A percentile compares a stretch with the other conserved stretches of the same genome.
These are phyloP conservation scores for Orchestia grillus DNA, from an alignment of 1,140 invertebrate species.

Conservation along the genomic window DNA sequence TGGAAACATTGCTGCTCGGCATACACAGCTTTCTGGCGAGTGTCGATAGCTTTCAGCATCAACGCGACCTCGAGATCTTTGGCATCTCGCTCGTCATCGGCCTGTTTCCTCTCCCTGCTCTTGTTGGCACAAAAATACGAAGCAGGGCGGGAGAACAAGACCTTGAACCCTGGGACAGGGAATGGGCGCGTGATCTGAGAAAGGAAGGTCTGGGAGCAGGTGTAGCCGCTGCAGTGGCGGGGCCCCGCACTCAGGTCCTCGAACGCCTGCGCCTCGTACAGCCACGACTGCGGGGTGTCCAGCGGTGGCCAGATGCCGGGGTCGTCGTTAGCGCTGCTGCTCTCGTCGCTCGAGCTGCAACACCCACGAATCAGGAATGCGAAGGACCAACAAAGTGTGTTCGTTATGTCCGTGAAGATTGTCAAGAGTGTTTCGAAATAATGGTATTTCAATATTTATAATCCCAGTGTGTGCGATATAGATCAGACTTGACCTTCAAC, in stretches of 20 bases:
- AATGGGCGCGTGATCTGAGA: background rate
- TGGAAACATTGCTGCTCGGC: background rate
- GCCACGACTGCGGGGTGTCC: background rate
- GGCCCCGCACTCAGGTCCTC: background rate
- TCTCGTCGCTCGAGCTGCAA: constrained; percentile 26
- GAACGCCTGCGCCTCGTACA: background rate
- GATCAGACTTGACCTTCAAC: too few relatives aligned
- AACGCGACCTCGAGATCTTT: background rate
- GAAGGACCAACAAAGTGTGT: background rate
- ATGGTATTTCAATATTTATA: too few relatives aligned
- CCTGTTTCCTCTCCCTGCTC: background rate
- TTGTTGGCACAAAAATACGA: background rate
- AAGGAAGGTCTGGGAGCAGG: background rate
- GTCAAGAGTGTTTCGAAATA: too few relatives aligned
- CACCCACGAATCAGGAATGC: background rate
- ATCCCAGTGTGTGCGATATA: too few relatives aligned
- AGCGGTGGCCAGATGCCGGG: background rate
- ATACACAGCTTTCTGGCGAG: background rate
- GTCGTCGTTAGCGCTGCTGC: constrained; percentile 29
- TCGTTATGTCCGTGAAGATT: too few relatives aligned
- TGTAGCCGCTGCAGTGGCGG: background rate
- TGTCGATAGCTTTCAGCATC: background rate
- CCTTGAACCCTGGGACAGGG: background rate
- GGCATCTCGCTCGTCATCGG: background rate
- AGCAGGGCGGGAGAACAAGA: background rate